Evolutionary conservation across 2,888 invertebrate genomes (phyloP), one percentile per base, ranked within the genome.

Genomic region (Serripes groenlandicus): DNA sequence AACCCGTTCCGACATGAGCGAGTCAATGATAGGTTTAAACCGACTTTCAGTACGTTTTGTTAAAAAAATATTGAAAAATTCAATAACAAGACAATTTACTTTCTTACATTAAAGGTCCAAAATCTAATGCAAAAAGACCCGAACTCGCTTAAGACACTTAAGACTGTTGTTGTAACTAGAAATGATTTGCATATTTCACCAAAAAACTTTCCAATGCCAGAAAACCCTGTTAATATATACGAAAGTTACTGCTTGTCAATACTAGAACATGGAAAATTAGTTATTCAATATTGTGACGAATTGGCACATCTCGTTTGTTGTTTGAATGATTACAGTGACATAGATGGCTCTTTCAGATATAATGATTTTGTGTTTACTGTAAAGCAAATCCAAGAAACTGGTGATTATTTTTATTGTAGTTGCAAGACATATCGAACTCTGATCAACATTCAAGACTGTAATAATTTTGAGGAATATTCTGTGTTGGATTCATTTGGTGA

Each of bases 281-380:
- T 28, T 26, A 23, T 58, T 26, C 58, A 58, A 28, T 15, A 15
- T 15, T 58, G 28, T 28, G 58, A 58, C 3, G 58, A 58, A 23
- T 58, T 28, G 28, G 15, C 58, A 4, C 18, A 52, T 52, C 26
- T 58, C 30, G 26, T 58, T 23, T 58, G 58, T 58, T 28, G 23
- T 58, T 26, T 58, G 58, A 58, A 58, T 28, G 58, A 58, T 26
- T 58, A 58, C 30, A 58, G 28, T 58, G 58, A 58, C 23, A 26
- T 28, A 26, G 58, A 58, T 58, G 58, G 58, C 7, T 58, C 58
- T 3, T 58, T 58, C 30, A 58, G 58, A 28, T 15, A 58, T 26
- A 58, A 26, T 58, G 58, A 58, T 28, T 58, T 28, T 28, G 30
- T 58, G 3, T 58, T 5, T 28, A 58, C 58, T 15, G 5, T 26